phyloP scores from a whole-genome alignment of 2,797 vertebrate genomes.

The Euthynnus affinis region DNA sequence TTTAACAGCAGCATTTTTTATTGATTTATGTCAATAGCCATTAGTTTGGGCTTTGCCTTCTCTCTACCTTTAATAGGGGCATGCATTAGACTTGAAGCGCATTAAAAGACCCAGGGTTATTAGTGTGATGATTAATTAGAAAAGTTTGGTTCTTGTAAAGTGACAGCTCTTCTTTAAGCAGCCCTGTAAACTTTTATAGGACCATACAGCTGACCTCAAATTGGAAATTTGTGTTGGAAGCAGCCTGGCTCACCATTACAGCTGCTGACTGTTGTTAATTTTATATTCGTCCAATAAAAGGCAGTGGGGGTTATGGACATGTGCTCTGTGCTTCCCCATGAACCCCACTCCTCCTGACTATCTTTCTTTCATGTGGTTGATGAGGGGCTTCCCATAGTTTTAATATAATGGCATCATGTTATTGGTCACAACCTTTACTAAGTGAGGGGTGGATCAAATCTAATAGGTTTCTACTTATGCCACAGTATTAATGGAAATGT shows the following conservation, averaged over 20 bases:
- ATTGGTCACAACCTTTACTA: conserved; percentile 43
- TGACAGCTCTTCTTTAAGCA: conserved; percentile 88
- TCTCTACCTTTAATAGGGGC: conserved; percentile 75
- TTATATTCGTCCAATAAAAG: conserved; percentile 98
- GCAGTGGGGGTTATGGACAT: conserved; percentile 84
- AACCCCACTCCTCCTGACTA: conserved; percentile 47
- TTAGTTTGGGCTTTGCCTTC: conserved; percentile 76
- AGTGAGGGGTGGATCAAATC: conserved; percentile 1
- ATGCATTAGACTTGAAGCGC: conserved; percentile 65
- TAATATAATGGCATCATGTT: conserved; percentile 41
- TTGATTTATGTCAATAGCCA: conserved; percentile 84
- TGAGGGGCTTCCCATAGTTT: conserved; percentile 50
- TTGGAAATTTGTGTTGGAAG: conserved; percentile 95
- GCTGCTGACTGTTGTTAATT: conserved; percentile 94
- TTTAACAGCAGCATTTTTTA: conserved; percentile 81
- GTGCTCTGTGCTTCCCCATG: conserved; percentile 54
- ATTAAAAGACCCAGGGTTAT: conserved; percentile 79
- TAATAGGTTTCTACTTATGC: conserved; percentile 9
- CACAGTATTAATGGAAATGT: conserved; percentile 21
- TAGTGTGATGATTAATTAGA: conserved; percentile 86
- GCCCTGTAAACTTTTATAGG: conserved; percentile 95
- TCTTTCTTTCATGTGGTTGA: conserved; percentile 59
- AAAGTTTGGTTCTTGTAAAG: conserved; percentile 88
- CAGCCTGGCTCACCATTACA: conserved; percentile 86
- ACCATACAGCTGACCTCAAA: conserved; percentile 94